These are phyloP conservation scores for Pantherophis guttatus DNA, from an alignment of 2,113 vertebrate species.

Conservation along the genomic window DNA sequence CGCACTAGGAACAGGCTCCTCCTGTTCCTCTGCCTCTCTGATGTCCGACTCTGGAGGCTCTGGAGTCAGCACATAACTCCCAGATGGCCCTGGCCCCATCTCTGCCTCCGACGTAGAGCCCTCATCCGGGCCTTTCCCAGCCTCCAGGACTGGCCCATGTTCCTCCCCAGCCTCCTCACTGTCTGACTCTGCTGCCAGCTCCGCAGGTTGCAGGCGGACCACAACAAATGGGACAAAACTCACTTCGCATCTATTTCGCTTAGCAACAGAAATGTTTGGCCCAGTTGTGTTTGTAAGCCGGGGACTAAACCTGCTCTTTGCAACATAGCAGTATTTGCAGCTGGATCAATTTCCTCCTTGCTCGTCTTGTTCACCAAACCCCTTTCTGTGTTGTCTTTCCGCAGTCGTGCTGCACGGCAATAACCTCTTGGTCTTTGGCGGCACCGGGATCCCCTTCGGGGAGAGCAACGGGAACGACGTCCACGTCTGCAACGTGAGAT, in stretches of 20 bases:
- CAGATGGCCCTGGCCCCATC: too few species aligned
- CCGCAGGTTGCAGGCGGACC: too few species aligned
- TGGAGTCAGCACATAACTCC: too few species aligned
- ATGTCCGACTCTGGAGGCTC: too few species aligned
- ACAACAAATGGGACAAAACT: neutral
- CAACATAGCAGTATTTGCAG: neutral
- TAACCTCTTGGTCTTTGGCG: slow-evolving; percentile 95
- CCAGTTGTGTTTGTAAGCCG: neutral
- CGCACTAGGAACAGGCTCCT: too few species aligned
- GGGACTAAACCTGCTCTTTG: neutral
- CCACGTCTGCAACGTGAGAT: slow-evolving; percentile 95
- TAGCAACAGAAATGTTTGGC: neutral
- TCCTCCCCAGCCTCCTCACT: too few species aligned
- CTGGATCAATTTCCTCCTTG: neutral
- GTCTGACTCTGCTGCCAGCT: too few species aligned
- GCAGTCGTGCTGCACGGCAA: slow-evolving; percentile 95
- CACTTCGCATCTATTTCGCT: fast-evolving
- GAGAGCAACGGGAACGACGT: slow-evolving; percentile 96
- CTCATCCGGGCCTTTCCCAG: too few species aligned
- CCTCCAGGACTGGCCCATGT: too few species aligned
- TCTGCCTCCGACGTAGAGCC: too few species aligned
- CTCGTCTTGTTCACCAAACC: neutral
- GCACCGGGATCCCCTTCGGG: slow-evolving; percentile 95
- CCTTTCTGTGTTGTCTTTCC: slow-evolving; percentile 20
- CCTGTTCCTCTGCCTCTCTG: too few species aligned